Base-by-base conservation (phyloP, 1,140 invertebrate genomes). In the Holotrichia oblita region DNA sequence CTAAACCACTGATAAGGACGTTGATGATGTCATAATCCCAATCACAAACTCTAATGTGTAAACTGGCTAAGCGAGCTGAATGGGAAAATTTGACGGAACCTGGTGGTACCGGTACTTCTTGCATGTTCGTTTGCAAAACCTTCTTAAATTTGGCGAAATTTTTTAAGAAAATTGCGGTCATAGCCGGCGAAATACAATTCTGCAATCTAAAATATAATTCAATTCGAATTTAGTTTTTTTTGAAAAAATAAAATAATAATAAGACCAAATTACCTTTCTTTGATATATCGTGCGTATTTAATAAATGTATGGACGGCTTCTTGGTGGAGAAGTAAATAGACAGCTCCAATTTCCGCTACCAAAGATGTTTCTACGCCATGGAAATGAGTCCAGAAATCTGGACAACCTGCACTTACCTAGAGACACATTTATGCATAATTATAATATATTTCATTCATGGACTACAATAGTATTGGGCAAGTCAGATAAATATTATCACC, bases 341-440 rank as follows among this genome's bases (percentile, higher is more conserved):
- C 79, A 24, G 81, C 83, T 0, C 92, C 91, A 73, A 94, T 88
- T 83, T 95, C 93, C 0, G 94, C 85, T 10, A 95, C 91, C 55
- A 95, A 84, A 0, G 93, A 94, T 82, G 94, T 93, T 85, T 96
- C 94, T 22, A 95, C 93, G 84, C 91, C 93, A 84, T 94, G 93
- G 83, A 96, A 96, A 82, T 94, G 92, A 0, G 91, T 90, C 81
- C 92, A 92, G 86, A 96, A 96, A 85, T 96, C 95, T 2, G 94
- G 94, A 86, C 95, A 96, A 79, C 93, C 91, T 0, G 94, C 92
- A 77, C 90, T 89, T 0, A 95, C 93, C 93, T 94, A 82, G 6
- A 64, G 22, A 64, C 17, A 59, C 4, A 20, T 14, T n/a, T 14
- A n/a, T 59, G n/a, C n/a, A 59, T 6, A 64, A 64, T n/a, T n/a